phyloP scores from a whole-genome alignment of 2,888 invertebrate genomes.

The Gari tellinella region DNA sequence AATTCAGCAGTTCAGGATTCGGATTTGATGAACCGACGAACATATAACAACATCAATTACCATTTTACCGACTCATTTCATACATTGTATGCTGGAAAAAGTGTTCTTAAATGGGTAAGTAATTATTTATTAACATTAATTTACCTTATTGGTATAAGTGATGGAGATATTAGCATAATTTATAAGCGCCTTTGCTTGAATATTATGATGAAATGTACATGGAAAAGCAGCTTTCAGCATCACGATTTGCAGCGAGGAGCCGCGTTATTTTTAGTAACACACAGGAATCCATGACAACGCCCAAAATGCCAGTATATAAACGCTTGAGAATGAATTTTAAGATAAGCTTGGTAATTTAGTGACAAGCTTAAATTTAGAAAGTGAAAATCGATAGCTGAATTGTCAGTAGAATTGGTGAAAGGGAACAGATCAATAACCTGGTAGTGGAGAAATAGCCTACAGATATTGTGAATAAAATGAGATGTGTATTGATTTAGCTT shows the following conservation, averaged over 20 bases:
- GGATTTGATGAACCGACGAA: too few species aligned
- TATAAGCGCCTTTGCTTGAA: conserved; percentile 50
- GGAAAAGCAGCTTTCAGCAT: conserved; percentile 50
- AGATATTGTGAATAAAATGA: too few species aligned
- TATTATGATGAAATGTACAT: conserved; percentile 64
- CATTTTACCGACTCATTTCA: background rate
- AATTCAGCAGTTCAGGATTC: too few species aligned
- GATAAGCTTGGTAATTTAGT: too few species aligned
- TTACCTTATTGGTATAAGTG: conserved; percentile 39
- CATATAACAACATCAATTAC: too few species aligned
- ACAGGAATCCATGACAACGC: conserved; percentile 22
- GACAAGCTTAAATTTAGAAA: too few species aligned
- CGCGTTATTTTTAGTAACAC: conserved; percentile 55
- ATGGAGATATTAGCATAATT: conserved; percentile 65
- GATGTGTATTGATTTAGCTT: too few species aligned
- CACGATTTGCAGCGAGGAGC: conserved; percentile 12
- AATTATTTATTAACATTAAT: conserved; percentile 43
- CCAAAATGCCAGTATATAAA: background rate
- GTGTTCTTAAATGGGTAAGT: conserved; percentile 35
- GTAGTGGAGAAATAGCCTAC: too few species aligned
- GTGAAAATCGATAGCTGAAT: too few species aligned
- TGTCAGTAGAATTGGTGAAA: too few species aligned
- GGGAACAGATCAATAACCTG: too few species aligned
- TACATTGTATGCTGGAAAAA: background rate
- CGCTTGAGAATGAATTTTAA: too few species aligned